Evolutionary conservation across 2,113 vertebrate genomes (phyloP), one percentile per base, ranked within the genome.

Genomic region (Oxyruncus cristatus): DNA sequence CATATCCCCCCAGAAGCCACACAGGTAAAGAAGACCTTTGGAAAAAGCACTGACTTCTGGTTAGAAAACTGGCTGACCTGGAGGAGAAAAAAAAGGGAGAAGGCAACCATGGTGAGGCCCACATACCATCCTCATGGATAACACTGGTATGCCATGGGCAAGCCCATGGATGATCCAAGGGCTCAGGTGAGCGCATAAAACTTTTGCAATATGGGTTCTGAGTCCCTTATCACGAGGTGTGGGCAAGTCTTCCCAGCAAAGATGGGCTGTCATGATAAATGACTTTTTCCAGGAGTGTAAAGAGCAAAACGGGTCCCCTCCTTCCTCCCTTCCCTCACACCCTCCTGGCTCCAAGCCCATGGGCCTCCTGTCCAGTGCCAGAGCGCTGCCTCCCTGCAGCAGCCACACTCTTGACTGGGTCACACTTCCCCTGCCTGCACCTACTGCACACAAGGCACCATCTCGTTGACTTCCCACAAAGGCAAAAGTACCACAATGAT

Each of bases 71-170:
- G 14, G 7, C 22, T 92, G 44, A 83, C 9, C 23, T 21, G 19
- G 15, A 58, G 73, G 24, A 74, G 44, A 50, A 73, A 39, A 39
- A 62, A 82, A 68, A 56, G 37, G 26, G 35, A 82, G 6, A 27
- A 79, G 41, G 39, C 66, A 92, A 26, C 16, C 1, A 0, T 65
- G 62, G 41, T 56, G 56, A 79, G 26, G 39, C 20, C 41, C 46
- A 32, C 35, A n/a, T 37, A 70, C 19, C 35, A 79, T 39, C 35
- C 61, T 82, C 46, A 75, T 1, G 5, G 65, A 59, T 89, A 74
- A 61, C 0, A 0, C 26, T 33, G 22, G 10, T 44, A 49, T 0
- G 1, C 37, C 27, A 22, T n/a, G 39, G 56, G 24, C 63, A 41
- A 78, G 55, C 32, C 61, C 44, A 23, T n/a, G 39, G 46, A 39